Evolutionary conservation across 1,140 invertebrate genomes (phyloP).

Genomic region (Cherax destructor): DNA sequence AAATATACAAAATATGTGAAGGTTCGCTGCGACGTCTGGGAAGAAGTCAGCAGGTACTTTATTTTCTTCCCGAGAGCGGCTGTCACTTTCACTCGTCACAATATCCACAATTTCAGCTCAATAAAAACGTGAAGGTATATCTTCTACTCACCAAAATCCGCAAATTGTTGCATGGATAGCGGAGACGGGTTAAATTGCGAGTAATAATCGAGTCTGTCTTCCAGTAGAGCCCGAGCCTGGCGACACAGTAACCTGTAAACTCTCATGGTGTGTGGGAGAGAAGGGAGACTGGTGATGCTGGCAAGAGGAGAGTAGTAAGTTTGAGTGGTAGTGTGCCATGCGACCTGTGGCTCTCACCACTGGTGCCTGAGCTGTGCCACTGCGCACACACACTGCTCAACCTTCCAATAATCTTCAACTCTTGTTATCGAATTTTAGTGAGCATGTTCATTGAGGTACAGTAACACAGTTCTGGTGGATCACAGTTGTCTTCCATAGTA

Average conservation of each 20-base stretch:
- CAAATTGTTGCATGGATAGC: slow-evolving; percentile 96
- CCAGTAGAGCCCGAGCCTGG: slow-evolving; percentile 61
- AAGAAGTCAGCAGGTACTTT: too few relatives aligned
- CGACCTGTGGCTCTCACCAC: slow-evolving; percentile 7
- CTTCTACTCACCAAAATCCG: slow-evolving; percentile 94
- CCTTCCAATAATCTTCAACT: slow-evolving; percentile 45
- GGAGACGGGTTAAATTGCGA: slow-evolving; percentile 97
- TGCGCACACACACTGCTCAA: slow-evolving; percentile 47
- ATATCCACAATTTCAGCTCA: too few relatives aligned
- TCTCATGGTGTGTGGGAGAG: slow-evolving; percentile 59
- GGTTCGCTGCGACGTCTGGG: too few relatives aligned
- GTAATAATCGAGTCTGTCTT: slow-evolving; percentile 93
- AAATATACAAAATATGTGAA: too few relatives aligned
- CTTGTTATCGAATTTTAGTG: too few relatives aligned
- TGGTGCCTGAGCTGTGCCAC: not conserved
- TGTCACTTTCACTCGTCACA: too few relatives aligned
- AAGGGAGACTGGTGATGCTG: not conserved
- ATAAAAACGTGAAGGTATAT: too few relatives aligned
- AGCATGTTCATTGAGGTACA: too few relatives aligned
- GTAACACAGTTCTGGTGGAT: too few relatives aligned
- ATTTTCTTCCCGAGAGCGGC: too few relatives aligned
- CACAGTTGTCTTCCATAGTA: too few relatives aligned
- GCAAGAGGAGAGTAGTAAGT: not conserved
- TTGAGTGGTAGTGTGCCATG: slow-evolving; percentile 14
- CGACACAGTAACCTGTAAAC: slow-evolving; percentile 66